phyloP scores from a whole-genome alignment of 23 tunicate species.

The Trididemnum miniatum region DNA sequence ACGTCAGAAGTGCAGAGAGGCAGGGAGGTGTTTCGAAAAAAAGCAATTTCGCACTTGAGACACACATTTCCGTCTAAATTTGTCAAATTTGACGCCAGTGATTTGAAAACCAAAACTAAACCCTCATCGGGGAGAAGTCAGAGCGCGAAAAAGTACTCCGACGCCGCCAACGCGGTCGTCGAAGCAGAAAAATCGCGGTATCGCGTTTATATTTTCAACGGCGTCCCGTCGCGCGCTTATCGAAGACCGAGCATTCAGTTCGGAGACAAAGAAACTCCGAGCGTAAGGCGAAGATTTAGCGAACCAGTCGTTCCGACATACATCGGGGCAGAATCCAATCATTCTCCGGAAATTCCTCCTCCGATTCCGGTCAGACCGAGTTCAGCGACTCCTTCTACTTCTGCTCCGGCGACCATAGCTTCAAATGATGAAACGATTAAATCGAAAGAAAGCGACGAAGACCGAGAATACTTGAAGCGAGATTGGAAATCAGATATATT shows the following conservation, averaged over 20 bases:
- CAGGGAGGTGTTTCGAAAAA: constrained; percentile 52
- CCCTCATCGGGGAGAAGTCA: background rate
- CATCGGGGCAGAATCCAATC: background rate
- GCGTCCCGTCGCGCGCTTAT: constrained; percentile 48
- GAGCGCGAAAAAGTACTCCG: constrained; percentile 7
- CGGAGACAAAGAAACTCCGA: background rate
- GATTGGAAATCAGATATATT: constrained; percentile 76
- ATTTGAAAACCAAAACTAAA: constrained; percentile 1
- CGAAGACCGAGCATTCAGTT: constrained; percentile 56
- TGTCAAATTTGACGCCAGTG: constrained; percentile 41
- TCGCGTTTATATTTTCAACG: constrained; percentile 42
- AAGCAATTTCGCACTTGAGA: constrained; percentile 31
- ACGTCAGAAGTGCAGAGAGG: constrained; percentile 23
- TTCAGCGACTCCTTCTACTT: constrained; percentile 39
- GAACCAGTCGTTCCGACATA: constrained; percentile 23
- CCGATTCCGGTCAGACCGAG: background rate
- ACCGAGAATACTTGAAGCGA: constrained; percentile 29
- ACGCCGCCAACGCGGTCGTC: background rate
- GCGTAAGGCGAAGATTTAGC: constrained; percentile 26
- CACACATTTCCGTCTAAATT: constrained; percentile 30
- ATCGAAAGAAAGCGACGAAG: background rate
- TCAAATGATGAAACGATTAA: constrained; percentile 38
- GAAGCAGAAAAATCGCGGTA: background rate
- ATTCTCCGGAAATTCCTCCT: background rate
- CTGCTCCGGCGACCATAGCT: constrained; percentile 81